Base-by-base conservation (phyloP, 2,797 vertebrate genomes). In the Falco rusticolus region DNA sequence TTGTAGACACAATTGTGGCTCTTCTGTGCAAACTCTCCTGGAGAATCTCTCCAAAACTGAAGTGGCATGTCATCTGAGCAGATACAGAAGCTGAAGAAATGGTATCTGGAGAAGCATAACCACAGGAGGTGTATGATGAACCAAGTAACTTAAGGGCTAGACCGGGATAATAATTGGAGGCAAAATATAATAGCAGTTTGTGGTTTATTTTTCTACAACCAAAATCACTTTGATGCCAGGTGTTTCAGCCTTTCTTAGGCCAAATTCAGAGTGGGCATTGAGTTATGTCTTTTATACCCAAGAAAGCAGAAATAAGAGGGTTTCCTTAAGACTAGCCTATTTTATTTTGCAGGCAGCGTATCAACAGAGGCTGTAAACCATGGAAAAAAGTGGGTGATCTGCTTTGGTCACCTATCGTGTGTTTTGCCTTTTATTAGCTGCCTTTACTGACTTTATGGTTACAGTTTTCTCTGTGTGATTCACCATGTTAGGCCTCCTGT, bases 1-100 rank as follows among this genome's bases (percentile, higher is more conserved):
- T 60, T 86, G 84, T 83, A 93, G 82, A 88, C 95, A 72, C 37
- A 87, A 76, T 96, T 97, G 63, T 90, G 95, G 45, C 61, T 96
- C 41, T 64, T 90, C 63, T 93, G 34, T 76, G 20, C 59, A 85
- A 90, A 95, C 45, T 89, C 57, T 95, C 53, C 69, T 84, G 81
- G 82, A 91, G 81, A 72, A 48, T 69, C 9, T 63, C 56, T 77
- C 51, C 60, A 47, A 54, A 78, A 71, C 68, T 76, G 47, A 63
- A 47, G 60, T 66, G 71, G n/a, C 26, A 6, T 61, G 45, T 78
- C 29, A 53, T 89, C 71, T 75, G 20, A 56, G 82, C 33, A 78
- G 85, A 87, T 37, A 7, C 12, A 80, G 64, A 74, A 74, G 28
- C 13, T 77, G 43, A 74, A 66, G 31, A 90, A 43, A 41, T 78